These are phyloP conservation scores for Paradoxurus hermaphroditus DNA, from an alignment of 2,113 vertebrate genomes.

Conservation along the genomic window DNA sequence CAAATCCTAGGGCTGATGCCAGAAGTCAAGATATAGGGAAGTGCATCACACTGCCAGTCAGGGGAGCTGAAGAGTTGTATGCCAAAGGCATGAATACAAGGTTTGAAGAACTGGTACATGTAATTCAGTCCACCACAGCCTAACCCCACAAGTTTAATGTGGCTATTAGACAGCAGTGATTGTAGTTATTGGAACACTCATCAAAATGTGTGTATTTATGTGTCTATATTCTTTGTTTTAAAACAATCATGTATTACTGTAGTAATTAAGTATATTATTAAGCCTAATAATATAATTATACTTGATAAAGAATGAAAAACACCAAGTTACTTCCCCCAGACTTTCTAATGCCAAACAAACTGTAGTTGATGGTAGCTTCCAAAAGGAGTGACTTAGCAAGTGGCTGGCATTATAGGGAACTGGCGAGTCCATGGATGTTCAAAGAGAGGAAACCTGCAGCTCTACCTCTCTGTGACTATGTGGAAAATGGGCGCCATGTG, in stretches of 20 bases:
- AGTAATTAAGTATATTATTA: background rate
- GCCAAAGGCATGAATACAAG: accelerated
- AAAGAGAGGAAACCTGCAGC: background rate
- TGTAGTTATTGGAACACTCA: accelerated
- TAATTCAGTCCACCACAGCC: background rate
- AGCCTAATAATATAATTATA: background rate
- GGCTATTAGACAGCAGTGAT: background rate
- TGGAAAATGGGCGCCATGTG: background rate
- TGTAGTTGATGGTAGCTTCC: background rate
- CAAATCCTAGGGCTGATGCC: background rate
- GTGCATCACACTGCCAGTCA: accelerated
- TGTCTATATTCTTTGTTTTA: background rate
- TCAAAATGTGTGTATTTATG: too few relatives aligned
- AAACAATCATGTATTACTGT: background rate
- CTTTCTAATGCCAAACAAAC: background rate
- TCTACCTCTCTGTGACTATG: background rate
- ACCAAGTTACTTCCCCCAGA: background rate
- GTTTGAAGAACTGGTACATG: accelerated
- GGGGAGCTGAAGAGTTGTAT: accelerated
- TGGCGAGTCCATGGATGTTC: too few relatives aligned
- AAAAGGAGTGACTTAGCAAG: background rate
- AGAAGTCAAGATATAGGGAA: background rate
- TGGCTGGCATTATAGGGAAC: background rate
- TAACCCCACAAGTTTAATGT: too few relatives aligned
- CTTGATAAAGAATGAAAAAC: background rate